Base-by-base conservation (phyloP, 1,140 invertebrate species). In the Dreissena rostriformis region DNA sequence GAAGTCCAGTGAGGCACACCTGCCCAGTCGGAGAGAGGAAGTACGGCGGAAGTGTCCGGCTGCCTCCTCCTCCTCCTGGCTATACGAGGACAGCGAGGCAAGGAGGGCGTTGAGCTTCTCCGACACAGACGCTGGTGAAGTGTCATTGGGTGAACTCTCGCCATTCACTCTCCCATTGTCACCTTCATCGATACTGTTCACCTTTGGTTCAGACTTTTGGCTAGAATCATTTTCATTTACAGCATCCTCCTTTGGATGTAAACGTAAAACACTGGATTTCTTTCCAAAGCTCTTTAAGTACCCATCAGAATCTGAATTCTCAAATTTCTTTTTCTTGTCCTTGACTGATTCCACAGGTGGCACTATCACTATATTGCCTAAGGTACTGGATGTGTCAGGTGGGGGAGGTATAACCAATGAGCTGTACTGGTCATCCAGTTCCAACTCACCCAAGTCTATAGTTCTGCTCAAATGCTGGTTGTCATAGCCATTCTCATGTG, bases 121-220 rank as follows among this genome's bases (percentile, higher is more conserved):
- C 12, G 90, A 92, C 24, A 92, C 90, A 22, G 90, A 89, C 26
- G 90, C 90, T 19, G 91, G 91, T 12, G 90, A 91, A 28, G 39
- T 71, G 22, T 79, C 77, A 57, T 70, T 79, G 11, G 26, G 19
- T 55, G 52, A 17, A 61, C 11, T n/a, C 39, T 61, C 57, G 17
- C 57, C 57, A 24, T 61, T 61, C 57, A 61, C 57, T 6, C 2
- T 11, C 22, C 22, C 57, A 61, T 61, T 61, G 17, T 11, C 22
- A 61, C 22, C 11, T 2, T 61, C 22, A 61, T 24, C 57, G 29
- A 52, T 52, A 71, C 51, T 52, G 26, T 79, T 70, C 39, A 49
- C 57, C 55, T 68, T 65, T 61, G 57, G 57, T 24, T 39, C 39
- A 39, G 39, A 8, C 39, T 39, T 39, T 39, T 39, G 39, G 39